Conservation (phyloP, 2,113 vertebrate genomes). For the Petrocephalus microphthalmus region DNA sequence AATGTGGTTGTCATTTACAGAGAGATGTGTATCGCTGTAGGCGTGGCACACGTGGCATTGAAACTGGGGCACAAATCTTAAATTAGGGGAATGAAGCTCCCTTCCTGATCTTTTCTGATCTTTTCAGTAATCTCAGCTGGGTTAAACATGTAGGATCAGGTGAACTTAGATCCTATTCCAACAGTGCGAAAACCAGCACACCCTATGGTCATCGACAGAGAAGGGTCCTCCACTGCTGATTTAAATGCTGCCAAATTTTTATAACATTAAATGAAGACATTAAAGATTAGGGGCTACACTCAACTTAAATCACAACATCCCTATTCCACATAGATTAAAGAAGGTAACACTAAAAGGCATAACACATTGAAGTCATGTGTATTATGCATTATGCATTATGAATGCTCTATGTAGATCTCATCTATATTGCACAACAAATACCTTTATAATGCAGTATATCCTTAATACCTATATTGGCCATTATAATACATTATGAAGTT, state of each 20-base stretch:
- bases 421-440: too few relatives aligned
- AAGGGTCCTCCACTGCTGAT: neutral
- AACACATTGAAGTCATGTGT: too few relatives aligned
- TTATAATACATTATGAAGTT: too few relatives aligned
- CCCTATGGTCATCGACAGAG: neutral
- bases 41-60: neutral
- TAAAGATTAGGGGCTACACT: neutral
- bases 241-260: neutral
- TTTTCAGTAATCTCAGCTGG: neutral
- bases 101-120: too few relatives aligned
- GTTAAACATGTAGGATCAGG: neutral
- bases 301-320: neutral
- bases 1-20: neutral
- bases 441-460: too few relatives aligned
- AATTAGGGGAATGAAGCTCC: neutral
- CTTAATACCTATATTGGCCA: too few relatives aligned
- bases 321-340: neutral
- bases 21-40: neutral
- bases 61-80: neutral
- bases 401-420: too few relatives aligned
- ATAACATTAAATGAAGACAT: neutral
- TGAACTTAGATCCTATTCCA: neutral
- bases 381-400: too few relatives aligned
- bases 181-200: neutral
- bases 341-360: neutral